phyloP scores from a whole-genome alignment of 2,113 vertebrate species.

The Carassius carassius region DNA sequence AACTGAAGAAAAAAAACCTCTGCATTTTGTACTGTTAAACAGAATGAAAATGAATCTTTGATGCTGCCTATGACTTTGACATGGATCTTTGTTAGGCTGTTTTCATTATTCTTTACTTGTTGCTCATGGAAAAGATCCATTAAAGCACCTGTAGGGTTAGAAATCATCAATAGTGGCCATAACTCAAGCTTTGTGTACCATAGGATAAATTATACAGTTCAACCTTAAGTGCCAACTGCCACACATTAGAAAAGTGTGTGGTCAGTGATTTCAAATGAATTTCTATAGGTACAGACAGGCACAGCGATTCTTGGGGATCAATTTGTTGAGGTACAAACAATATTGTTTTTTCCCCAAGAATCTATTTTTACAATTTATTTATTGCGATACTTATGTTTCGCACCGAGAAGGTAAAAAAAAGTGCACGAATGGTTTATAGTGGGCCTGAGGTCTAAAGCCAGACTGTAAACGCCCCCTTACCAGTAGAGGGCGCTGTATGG shows the following conservation, averaged over 20 bases:
- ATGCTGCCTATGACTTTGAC: neutral
- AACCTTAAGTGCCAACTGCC: neutral
- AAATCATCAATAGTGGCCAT: neutral
- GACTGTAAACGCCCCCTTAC: constrained; percentile 2
- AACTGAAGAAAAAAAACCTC: neutral
- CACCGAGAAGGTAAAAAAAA: no score
- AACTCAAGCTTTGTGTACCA: neutral
- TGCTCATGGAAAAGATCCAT: neutral
- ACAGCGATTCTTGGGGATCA: neutral
- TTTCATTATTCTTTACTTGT: neutral
- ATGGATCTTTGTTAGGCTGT: neutral
- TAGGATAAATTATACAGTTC: neutral
- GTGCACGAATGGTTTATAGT: no score
- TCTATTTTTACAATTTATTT: neutral
- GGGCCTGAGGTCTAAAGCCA: neutral
- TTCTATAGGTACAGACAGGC: neutral
- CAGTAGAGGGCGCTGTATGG: constrained; percentile 59
- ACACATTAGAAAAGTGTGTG: neutral
- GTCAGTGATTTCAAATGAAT: neutral
- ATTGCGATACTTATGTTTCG: neutral
- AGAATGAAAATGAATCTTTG: neutral
- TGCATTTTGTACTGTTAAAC: neutral
- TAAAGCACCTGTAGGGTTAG: neutral
- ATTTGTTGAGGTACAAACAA: neutral
- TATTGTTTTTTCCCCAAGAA: neutral